A percentile compares a stretch with the other conserved stretches of the same genome.
Conservation (phyloP, 2,113 vertebrate genomes). For the Grus americana region DNA sequence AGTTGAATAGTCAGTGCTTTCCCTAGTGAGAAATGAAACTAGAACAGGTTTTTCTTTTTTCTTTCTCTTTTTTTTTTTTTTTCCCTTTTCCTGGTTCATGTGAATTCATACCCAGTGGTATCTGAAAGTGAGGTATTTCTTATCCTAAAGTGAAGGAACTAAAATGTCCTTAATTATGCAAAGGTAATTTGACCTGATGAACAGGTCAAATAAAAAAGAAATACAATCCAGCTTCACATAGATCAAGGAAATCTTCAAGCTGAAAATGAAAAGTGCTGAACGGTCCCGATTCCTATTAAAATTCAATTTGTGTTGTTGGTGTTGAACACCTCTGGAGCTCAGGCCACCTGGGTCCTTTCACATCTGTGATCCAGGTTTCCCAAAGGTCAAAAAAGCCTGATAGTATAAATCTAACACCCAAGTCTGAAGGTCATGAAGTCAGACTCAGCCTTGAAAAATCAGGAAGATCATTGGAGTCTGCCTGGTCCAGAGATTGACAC, state of each 20-base stretch:
- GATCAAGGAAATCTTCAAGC: background rate
- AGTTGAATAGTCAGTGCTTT: background rate
- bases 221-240: background rate
- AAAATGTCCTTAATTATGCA: background rate
- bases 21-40: conserved; percentile 20
- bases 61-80: background rate
- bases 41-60: background rate
- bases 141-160: background rate
- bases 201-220: background rate
- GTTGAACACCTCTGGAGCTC: background rate
- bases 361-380: background rate
- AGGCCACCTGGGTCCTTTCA: background rate
- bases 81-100: background rate
- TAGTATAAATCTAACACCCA: background rate
- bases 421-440: background rate
- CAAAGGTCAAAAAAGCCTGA: background rate
- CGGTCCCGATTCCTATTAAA: background rate
- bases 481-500: background rate
- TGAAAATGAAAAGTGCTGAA: background rate
- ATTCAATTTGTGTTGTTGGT: background rate
- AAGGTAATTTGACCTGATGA: background rate
- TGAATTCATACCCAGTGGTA: background rate
- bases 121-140: background rate
- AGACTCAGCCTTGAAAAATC: background rate
- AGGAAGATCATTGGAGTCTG: background rate